phyloP scores from a whole-genome alignment of 2,113 vertebrate genomes.

The Corvus cornix region DNA sequence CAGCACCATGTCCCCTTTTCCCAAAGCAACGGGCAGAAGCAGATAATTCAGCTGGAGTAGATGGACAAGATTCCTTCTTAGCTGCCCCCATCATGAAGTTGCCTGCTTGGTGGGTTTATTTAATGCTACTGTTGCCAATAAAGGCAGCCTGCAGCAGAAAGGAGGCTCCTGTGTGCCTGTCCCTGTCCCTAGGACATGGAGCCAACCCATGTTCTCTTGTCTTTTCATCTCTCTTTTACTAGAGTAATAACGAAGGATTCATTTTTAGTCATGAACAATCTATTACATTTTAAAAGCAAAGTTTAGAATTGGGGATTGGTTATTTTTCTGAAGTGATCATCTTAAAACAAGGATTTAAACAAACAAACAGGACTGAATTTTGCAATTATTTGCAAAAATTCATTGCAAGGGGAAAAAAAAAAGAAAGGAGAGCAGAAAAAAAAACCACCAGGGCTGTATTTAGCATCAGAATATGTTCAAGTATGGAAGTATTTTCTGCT shows the following conservation, averaged over 20 bases:
- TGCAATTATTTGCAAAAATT: not conserved
- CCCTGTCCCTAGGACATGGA: not conserved
- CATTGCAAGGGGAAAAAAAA: not conserved
- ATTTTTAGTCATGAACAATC: not conserved
- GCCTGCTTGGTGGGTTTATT: not conserved
- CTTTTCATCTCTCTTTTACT: not conserved
- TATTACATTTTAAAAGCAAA: not conserved
- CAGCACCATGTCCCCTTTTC: not conserved
- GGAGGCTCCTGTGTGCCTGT: not conserved
- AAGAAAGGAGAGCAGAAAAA: not conserved
- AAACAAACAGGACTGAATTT: not conserved
- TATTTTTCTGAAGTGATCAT: not conserved
- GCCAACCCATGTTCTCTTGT: not conserved
- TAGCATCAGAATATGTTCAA: not conserved
- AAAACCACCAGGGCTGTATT: not conserved
- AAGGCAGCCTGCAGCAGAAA: not conserved
- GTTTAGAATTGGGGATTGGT: not conserved
- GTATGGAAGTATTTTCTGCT: not conserved
- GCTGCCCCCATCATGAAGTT: not conserved
- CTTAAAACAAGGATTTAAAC: not conserved
- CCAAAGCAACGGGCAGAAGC: not conserved
- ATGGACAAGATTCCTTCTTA: not conserved
- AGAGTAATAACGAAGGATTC: not conserved
- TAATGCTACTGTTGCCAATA: not conserved
- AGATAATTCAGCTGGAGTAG: not conserved